Conservation (phyloP, 92 coral and sea anemone species). For the Anthopleura xanthogrammica region DNA sequence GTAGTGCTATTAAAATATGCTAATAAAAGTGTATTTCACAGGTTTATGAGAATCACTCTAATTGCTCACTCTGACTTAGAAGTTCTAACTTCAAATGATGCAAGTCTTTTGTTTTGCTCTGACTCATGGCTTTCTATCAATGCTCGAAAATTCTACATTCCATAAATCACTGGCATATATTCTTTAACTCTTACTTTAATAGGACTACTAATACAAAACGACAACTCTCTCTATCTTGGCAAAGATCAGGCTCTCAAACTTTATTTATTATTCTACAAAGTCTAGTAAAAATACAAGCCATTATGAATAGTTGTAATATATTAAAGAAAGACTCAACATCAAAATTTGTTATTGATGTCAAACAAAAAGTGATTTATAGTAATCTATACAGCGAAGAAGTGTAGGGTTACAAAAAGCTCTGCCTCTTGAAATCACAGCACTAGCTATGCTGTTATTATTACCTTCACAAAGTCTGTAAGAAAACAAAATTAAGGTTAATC, state of each 20-base stretch:
- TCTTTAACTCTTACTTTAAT: too few relatives aligned
- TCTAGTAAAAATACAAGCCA: conserved; percentile 20
- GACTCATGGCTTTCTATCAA: too few relatives aligned
- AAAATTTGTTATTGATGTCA: neutral
- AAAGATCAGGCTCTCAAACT: conserved; percentile 10
- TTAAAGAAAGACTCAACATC: conserved; percentile 1
- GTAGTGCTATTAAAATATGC: too few relatives aligned
- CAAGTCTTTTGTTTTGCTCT: too few relatives aligned
- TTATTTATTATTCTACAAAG: conserved; percentile 28
- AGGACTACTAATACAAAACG: neutral
- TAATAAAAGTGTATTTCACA: too few relatives aligned
- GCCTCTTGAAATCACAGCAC: neutral
- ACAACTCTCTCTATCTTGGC: neutral
- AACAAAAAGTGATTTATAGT: conserved; percentile 14
- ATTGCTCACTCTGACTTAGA: too few relatives aligned
- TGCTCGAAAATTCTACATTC: too few relatives aligned
- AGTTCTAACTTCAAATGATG: too few relatives aligned
- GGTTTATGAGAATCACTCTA: too few relatives aligned
- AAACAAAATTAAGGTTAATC: neutral
- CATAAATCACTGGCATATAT: too few relatives aligned
- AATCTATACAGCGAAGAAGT: conserved; percentile 4
- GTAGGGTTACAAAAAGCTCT: neutral
- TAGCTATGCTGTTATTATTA: conserved; percentile 74
- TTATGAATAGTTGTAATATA: conserved; percentile 9
- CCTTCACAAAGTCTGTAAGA: conserved; percentile 81